Evolutionary conservation across 2,113 vertebrate genomes (phyloP).

Genomic region (Anguilla japonica): DNA sequence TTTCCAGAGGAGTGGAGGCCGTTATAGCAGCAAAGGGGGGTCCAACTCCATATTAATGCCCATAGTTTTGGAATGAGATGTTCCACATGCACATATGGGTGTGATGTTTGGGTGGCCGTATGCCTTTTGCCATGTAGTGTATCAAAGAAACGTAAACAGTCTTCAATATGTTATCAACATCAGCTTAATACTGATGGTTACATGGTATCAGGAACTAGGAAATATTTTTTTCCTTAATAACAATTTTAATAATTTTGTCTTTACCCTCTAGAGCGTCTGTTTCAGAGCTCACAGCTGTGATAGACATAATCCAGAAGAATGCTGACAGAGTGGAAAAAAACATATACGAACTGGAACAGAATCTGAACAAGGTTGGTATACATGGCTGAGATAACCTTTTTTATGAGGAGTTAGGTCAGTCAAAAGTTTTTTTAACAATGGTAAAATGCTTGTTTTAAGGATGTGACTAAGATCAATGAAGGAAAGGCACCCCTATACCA

Average conservation of each 20-base stretch:
- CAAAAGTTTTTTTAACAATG: neutral
- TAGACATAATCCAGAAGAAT: constrained; percentile 90
- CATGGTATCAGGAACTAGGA: neutral
- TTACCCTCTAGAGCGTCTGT: constrained; percentile 65
- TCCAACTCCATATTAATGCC: too few species aligned
- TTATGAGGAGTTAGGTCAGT: neutral
- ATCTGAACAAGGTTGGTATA: constrained; percentile 80
- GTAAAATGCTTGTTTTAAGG: constrained; percentile 50
- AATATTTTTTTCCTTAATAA: too few species aligned
- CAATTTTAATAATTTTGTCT: neutral
- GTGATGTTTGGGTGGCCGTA: too few species aligned
- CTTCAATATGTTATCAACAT: neutral
- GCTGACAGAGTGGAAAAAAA: constrained; percentile 93
- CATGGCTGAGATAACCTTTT: neutral
- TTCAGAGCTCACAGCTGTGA: constrained; percentile 77
- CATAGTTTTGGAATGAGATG: too few species aligned
- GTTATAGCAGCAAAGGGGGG: too few species aligned
- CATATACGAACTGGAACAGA: constrained; percentile 84
- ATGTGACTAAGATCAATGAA: constrained; percentile 79
- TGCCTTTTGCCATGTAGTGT: neutral
- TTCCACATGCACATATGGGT: too few species aligned
- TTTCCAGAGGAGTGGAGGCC: too few species aligned
- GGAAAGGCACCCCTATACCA: constrained; percentile 75
- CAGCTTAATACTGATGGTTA: neutral
- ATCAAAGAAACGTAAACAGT: neutral